Evolutionary conservation across 2,113 vertebrate species (phyloP).

Genomic region (Bubo blakistoni): DNA sequence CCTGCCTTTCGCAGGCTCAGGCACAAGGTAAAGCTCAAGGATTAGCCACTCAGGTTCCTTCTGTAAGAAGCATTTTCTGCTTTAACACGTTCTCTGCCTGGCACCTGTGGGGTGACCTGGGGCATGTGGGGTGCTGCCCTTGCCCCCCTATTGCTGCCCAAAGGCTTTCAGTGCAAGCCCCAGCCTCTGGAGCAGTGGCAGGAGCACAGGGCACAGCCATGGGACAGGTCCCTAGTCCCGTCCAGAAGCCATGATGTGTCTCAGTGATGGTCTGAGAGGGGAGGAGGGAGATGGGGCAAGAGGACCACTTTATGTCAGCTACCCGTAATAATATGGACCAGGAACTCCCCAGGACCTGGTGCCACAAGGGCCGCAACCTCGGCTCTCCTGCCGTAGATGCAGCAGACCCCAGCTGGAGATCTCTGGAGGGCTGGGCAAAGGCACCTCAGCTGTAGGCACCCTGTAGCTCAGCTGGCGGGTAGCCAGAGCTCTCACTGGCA

Average conservation of each 20-base stretch:
- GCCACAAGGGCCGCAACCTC: neutral
- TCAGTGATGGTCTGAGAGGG: neutral
- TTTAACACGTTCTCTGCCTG: neutral
- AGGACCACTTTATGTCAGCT: neutral
- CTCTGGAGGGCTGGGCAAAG: neutral
- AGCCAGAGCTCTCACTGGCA: neutral
- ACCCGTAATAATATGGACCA: rapidly evolving
- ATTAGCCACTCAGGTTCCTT: neutral
- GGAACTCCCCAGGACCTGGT: neutral
- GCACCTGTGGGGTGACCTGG: neutral
- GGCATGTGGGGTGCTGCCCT: neutral
- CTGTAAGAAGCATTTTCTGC: neutral
- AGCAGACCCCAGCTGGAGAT: neutral
- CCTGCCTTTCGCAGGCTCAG: neutral
- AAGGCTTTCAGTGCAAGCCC: neutral
- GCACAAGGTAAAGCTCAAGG: neutral
- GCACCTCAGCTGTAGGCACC: neutral
- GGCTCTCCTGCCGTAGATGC: rapidly evolving
- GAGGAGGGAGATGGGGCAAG: neutral
- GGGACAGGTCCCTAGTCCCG: neutral
- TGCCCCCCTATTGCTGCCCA: neutral
- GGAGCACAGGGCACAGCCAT: neutral
- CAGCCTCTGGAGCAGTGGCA: neutral
- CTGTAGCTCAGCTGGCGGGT: no score
- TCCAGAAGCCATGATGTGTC: neutral